phyloP scores from a whole-genome alignment of 2,888 invertebrate species.

The Agriopis aurantiaria region DNA sequence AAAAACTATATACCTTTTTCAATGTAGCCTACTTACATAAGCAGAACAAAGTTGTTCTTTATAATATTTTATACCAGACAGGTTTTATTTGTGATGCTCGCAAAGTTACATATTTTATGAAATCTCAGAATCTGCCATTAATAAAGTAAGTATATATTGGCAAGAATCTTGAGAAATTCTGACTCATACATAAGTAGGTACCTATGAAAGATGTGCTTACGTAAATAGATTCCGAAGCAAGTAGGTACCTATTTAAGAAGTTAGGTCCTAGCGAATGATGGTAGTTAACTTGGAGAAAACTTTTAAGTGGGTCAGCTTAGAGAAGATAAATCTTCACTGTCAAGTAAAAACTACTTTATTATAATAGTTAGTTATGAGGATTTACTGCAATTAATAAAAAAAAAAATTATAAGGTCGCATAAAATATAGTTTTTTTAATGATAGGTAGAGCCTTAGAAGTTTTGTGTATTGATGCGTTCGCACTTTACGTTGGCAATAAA shows the following conservation, averaged over 20 bases:
- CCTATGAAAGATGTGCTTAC: no score
- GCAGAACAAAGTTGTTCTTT: no score
- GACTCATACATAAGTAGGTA: neutral
- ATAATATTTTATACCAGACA: neutral
- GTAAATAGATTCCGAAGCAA: neutral
- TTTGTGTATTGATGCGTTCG: no score
- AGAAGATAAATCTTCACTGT: constrained; percentile 6
- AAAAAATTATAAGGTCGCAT: no score
- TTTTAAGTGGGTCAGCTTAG: constrained; percentile 13
- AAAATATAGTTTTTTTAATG: no score
- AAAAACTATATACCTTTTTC: no score
- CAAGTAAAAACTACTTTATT: neutral
- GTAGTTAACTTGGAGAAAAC: neutral
- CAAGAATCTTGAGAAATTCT: neutral
- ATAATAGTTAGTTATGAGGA: neutral
- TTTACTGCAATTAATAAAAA: no score
- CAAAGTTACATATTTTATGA: neutral
- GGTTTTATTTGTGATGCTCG: neutral
- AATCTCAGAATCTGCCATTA: neutral
- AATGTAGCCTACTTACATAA: no score
- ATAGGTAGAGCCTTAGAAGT: no score
- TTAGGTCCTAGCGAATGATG: neutral
- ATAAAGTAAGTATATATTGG: neutral
- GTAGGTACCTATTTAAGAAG: neutral
- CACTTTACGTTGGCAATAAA: no score